Evolutionary conservation across 2,888 invertebrate genomes (phyloP).

Genomic region (Oegoconia quadripuncta): DNA sequence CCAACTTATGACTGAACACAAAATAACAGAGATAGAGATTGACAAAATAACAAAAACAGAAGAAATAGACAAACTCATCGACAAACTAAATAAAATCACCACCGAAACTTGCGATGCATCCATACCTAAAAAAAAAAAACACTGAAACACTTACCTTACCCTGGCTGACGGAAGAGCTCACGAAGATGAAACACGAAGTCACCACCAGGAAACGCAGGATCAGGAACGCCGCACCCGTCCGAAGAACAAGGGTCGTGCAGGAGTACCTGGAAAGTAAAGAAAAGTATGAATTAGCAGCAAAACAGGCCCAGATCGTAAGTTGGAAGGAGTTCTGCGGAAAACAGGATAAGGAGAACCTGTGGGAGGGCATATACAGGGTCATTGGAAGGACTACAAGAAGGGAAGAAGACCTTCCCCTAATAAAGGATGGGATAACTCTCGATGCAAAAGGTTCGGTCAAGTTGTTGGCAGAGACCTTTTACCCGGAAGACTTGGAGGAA

Average conservation of each 20-base stretch:
- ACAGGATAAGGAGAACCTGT: constrained; percentile 17
- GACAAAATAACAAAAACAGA: too few species aligned
- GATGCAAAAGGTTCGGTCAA: constrained; percentile 3
- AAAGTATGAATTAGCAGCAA: constrained; percentile 14
- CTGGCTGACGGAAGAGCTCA: constrained; percentile 21
- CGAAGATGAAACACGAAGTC: constrained; percentile 10
- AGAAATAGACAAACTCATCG: too few species aligned
- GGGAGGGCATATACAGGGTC: constrained; percentile 7
- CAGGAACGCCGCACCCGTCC: constrained; percentile 13
- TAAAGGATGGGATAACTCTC: background rate
- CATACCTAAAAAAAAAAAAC: too few species aligned
- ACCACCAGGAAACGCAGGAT: constrained; percentile 16
- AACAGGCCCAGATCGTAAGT: constrained; percentile 13
- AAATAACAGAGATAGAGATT: too few species aligned
- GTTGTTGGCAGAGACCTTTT: constrained; percentile 9
- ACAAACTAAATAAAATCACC: too few species aligned
- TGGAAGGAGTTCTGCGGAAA: constrained; percentile 20
- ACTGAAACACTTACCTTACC: constrained; percentile 13
- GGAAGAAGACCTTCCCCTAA: constrained; percentile 1
- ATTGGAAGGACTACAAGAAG: background rate
- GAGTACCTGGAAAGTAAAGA: too few species aligned
- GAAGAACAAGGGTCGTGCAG: constrained; percentile 15
- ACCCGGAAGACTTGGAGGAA: constrained; percentile 3
- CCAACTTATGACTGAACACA: too few species aligned
- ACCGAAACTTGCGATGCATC: too few species aligned